These are phyloP conservation scores for Labeo catla DNA, from an alignment of 2,113 vertebrate genomes.

Conservation along the genomic window DNA sequence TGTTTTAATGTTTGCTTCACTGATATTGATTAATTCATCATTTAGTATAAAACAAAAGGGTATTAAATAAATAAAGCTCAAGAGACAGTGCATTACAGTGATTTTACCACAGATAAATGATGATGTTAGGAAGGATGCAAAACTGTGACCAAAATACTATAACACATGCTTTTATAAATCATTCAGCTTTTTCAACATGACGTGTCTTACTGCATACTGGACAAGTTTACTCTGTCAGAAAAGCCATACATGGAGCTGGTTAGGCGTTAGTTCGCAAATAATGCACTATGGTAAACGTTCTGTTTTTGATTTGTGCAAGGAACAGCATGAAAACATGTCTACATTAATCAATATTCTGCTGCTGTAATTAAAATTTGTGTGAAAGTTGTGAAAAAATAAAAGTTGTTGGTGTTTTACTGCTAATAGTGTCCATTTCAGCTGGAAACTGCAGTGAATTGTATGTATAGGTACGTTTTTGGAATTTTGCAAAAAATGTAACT, in stretches of 20 bases:
- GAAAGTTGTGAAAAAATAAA: neutral
- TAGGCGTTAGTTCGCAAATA: neutral
- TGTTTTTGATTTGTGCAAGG: neutral
- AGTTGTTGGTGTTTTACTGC: neutral
- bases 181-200: neutral
- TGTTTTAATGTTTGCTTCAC: neutral
- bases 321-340: neutral
- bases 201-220: neutral
- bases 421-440: neutral
- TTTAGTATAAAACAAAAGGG: no score
- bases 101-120: no score
- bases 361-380: neutral
- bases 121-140: no score
- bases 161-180: neutral
- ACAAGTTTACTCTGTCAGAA: neutral
- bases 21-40: neutral
- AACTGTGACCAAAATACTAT: no score
- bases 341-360: neutral
- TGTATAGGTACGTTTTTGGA: neutral
- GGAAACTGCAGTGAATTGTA: neutral
- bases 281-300: neutral
- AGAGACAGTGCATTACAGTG: no score
- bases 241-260: neutral
- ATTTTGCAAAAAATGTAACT: neutral
- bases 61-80: no score